Base-by-base conservation (phyloP, 2,888 invertebrate genomes). In the Melanostoma scalare region DNA sequence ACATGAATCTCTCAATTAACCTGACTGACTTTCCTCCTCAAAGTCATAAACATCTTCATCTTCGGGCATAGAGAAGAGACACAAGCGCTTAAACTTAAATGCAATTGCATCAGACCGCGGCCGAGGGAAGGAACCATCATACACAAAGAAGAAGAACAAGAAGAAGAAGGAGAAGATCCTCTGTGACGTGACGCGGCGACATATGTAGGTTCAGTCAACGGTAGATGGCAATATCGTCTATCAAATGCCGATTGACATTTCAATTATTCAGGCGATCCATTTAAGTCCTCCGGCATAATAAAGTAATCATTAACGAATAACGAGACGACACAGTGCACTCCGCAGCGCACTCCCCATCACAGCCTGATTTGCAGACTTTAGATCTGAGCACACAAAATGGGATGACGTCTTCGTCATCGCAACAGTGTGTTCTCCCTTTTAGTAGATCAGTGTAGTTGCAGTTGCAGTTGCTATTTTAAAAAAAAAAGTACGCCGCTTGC, bases 1-100 rank as follows among this genome's bases (percentile, higher is more conserved):
- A 71, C 79, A 84, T 84, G 84, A 79, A 79, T 78, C 84, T 84
- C 79, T 84, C 84, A 79, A 84, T 84, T 84, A 84, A 79, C 84
- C 74, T 79, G 84, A 84, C 78, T 84, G 84, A 79, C 84, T 84
- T 67, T 60, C 84, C 84, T 78, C 74, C 71, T 50, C 61, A 48
- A 79, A 84, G 84, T 84, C 79, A 67, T 79, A 84, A 84, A 84
- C 74, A 84, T 84, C 60, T 75, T 75, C 74, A 69, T 79, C 69
- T 65, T 5, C 48, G 48, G 48, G 50, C 50, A 42, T 44, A 40
- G 40, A 40, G 53, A 38, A 46, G 20, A 53, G 63, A 61, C 55
- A 55, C 48, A 30, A 46, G 36, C 53, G 33, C 44, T 55, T 38
- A 38, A 36, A 52, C 44, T 55, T 38, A 38, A 36, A 52, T n/a